Evolutionary conservation across 2,797 vertebrate genomes (phyloP).

Genomic region (Gephyroberyx darwinii): DNA sequence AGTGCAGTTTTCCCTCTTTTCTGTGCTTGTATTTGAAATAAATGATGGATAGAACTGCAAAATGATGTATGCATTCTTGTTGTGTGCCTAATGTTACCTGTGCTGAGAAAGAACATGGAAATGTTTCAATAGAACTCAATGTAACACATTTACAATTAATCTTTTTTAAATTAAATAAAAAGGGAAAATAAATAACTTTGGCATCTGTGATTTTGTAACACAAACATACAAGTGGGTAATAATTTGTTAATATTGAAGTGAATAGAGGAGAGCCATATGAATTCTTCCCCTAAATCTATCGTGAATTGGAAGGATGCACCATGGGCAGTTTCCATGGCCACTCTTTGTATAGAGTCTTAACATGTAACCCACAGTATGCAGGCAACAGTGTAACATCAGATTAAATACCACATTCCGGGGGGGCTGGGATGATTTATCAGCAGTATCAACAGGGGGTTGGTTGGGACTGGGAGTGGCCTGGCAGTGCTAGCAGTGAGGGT

Average conservation of each 20-base stretch:
- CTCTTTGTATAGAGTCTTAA: neutral
- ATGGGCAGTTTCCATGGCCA: neutral
- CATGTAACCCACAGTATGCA: neutral
- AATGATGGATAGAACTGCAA: conserved; percentile 64
- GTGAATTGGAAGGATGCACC: neutral
- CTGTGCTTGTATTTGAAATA: conserved; percentile 65
- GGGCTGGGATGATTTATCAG: conserved; percentile 48
- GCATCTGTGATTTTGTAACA: conserved; percentile 23
- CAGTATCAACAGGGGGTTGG: conserved; percentile 30
- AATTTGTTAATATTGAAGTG: no score
- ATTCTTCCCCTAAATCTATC: neutral
- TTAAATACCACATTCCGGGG: conserved; percentile 33
- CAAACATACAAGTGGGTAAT: no score
- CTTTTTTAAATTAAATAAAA: conserved; percentile 82
- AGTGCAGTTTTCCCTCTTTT: conserved; percentile 43
- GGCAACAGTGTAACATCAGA: neutral
- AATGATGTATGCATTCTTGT: conserved; percentile 74
- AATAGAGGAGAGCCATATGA: no score
- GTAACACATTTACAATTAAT: conserved; percentile 81
- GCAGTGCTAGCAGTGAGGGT: conserved; percentile 15
- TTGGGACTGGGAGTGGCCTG: conserved; percentile 6
- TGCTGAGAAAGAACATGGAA: conserved; percentile 69
- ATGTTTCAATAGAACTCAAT: conserved; percentile 77
- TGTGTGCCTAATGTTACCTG: conserved; percentile 80
- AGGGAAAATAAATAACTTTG: conserved; percentile 69